These are phyloP conservation scores for Engraulis encrasicolus DNA, from an alignment of 2,113 vertebrate genomes.

Conservation along the genomic window DNA sequence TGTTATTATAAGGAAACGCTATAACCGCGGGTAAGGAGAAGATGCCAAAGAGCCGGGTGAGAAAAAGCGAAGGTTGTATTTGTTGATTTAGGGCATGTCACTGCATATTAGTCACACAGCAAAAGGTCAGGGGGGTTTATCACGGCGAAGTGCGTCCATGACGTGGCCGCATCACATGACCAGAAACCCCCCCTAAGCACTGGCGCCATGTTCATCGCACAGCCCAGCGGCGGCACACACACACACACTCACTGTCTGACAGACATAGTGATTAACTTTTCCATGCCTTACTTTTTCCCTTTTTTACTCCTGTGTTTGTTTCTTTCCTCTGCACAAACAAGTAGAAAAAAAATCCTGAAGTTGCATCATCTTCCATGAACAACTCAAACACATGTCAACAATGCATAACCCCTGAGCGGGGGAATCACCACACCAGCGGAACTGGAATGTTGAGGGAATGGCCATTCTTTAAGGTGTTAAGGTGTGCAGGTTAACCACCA, in stretches of 20 bases:
- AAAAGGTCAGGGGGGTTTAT: slow-evolving; percentile 12
- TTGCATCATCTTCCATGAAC: not conserved
- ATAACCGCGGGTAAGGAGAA: not conserved
- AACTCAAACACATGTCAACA: not conserved
- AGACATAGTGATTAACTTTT: not conserved
- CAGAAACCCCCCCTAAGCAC: not conserved
- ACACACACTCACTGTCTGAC: not conserved
- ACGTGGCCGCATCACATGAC: not conserved
- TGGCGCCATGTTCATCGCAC: not conserved
- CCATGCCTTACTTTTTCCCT: not conserved
- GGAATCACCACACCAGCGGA: no score
- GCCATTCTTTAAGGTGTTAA: no score
- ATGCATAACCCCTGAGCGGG: no score
- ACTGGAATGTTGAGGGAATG: no score
- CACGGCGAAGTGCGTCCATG: not conserved
- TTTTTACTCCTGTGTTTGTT: not conserved
- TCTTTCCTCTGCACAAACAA: not conserved
- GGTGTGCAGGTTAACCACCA: no score
- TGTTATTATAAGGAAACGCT: not conserved
- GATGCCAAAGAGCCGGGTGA: not conserved
- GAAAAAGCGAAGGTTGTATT: not conserved
- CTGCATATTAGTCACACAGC: not conserved
- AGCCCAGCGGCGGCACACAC: not conserved
- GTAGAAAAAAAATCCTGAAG: not conserved
- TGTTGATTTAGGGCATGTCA: slow-evolving; percentile 17